phyloP scores from a whole-genome alignment of 1,140 invertebrate species.

The Berghia stephanieae region DNA sequence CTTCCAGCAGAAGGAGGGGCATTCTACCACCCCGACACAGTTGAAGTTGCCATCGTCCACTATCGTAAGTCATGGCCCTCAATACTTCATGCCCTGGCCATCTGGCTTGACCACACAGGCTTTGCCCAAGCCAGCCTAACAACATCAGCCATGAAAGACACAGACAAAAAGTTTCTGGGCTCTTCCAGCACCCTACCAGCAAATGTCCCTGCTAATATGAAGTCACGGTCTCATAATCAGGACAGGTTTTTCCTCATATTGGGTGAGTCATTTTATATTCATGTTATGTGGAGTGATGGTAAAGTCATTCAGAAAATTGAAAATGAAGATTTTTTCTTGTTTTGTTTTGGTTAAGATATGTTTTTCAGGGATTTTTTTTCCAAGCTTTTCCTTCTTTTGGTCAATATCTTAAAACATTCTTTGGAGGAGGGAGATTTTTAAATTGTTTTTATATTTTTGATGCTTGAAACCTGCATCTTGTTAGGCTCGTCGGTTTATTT shows the following conservation, averaged over 20 bases:
- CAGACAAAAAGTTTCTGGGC: conserved; percentile 29
- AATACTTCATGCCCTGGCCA: conserved; percentile 89
- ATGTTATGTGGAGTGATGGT: too few species aligned
- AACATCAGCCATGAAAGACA: conserved; percentile 34
- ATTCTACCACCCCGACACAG: conserved; percentile 96
- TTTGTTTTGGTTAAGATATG: too few species aligned
- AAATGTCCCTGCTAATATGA: conserved; percentile 61
- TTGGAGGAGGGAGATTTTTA: too few species aligned
- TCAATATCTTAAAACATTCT: too few species aligned
- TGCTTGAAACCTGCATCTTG: too few species aligned
- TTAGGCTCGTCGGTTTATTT: too few species aligned
- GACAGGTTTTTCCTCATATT: conserved; percentile 90
- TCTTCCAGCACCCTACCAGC: conserved; percentile 38
- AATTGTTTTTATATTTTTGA: too few species aligned
- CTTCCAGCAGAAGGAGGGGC: conserved; percentile 94
- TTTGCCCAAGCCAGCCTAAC: conserved; percentile 51
- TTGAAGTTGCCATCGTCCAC: conserved; percentile 89
- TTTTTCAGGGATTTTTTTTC: too few species aligned
- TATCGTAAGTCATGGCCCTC: conserved; percentile 94
- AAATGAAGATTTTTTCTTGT: too few species aligned
- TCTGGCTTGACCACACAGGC: conserved; percentile 80
- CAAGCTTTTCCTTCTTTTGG: too few species aligned
- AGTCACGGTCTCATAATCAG: conserved; percentile 61
- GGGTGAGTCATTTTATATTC: conserved; percentile 70
- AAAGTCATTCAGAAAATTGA: too few species aligned